Evolutionary conservation across 2,888 invertebrate species (phyloP).

Genomic region (Leucophenga maculata): DNA sequence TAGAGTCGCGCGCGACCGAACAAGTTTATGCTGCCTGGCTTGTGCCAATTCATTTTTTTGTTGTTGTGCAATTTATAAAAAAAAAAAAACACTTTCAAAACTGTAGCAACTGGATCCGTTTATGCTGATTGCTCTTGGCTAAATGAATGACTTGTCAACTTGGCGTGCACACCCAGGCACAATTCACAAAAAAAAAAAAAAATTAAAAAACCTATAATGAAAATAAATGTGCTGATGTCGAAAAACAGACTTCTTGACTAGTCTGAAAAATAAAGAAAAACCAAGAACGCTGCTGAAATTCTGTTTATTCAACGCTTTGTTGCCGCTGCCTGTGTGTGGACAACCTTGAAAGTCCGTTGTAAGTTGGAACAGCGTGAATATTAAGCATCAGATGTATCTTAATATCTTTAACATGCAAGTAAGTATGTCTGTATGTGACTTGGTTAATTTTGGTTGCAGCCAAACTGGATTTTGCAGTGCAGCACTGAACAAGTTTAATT

Average conservation of each 20-base stretch:
- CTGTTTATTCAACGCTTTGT: constrained; percentile 11
- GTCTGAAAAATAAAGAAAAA: neutral
- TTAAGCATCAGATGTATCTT: neutral
- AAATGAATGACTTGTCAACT: constrained; percentile 16
- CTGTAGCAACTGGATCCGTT: constrained; percentile 16
- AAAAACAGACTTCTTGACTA: no score
- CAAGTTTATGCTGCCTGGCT: constrained; percentile 2
- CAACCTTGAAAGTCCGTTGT: constrained; percentile 61
- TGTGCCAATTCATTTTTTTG: neutral
- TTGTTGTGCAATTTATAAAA: no score
- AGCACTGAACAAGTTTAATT: constrained; percentile 1
- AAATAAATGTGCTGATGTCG: constrained; percentile 22
- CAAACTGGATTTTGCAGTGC: neutral
- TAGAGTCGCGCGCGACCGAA: neutral
- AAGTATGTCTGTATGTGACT: neutral
- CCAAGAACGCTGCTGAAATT: constrained; percentile 10
- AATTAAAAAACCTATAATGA: constrained; percentile 18
- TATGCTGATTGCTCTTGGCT: constrained; percentile 1
- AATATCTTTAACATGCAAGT: neutral
- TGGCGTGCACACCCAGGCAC: constrained; percentile 8
- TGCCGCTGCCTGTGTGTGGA: constrained; percentile 30
- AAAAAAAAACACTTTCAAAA: neutral
- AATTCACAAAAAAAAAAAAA: neutral
- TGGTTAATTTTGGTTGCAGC: neutral
- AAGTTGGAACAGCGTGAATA: constrained; percentile 29